These are phyloP conservation scores for Pseudorhiza aurosa DNA, from an alignment of 30 jellyfish, hydroid and myxozoan genomes.

Conservation along the genomic window DNA sequence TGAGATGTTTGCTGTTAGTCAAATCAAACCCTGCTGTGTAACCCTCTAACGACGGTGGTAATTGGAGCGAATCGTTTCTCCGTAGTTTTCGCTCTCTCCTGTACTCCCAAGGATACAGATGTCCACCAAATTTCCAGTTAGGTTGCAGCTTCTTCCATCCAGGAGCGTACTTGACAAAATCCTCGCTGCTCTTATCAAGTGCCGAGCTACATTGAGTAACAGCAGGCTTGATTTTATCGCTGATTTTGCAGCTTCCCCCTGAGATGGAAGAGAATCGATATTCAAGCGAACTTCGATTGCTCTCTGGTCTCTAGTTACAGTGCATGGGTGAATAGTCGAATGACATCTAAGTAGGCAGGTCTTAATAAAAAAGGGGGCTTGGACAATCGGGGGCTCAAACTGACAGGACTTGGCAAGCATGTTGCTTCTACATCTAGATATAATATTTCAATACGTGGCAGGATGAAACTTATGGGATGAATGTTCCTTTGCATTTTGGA, in stretches of 20 bases:
- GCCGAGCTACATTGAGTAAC: background rate
- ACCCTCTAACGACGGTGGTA: background rate
- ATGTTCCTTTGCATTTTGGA: too few relatives aligned
- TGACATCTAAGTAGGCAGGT: too few relatives aligned
- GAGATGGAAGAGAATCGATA: background rate
- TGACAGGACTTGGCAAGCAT: too few relatives aligned
- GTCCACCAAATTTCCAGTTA: background rate
- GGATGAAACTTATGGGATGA: too few relatives aligned
- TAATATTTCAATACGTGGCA: too few relatives aligned
- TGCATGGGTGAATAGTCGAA: too few relatives aligned
- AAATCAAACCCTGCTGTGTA: conserved; percentile 25
- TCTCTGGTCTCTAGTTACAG: too few relatives aligned
- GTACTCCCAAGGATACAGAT: background rate
- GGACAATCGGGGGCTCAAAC: too few relatives aligned
- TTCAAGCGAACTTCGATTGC: too few relatives aligned
- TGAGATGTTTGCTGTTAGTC: background rate
- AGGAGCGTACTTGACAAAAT: background rate
- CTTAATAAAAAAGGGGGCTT: too few relatives aligned
- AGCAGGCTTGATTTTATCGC: background rate
- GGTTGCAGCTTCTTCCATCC: background rate
- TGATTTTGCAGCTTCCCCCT: background rate
- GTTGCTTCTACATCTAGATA: too few relatives aligned
- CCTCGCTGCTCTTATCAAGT: background rate
- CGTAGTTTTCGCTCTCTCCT: background rate
- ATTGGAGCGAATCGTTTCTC: background rate